Conservation (phyloP, 2,888 invertebrate genomes). For the Lepidonotus clava region DNA sequence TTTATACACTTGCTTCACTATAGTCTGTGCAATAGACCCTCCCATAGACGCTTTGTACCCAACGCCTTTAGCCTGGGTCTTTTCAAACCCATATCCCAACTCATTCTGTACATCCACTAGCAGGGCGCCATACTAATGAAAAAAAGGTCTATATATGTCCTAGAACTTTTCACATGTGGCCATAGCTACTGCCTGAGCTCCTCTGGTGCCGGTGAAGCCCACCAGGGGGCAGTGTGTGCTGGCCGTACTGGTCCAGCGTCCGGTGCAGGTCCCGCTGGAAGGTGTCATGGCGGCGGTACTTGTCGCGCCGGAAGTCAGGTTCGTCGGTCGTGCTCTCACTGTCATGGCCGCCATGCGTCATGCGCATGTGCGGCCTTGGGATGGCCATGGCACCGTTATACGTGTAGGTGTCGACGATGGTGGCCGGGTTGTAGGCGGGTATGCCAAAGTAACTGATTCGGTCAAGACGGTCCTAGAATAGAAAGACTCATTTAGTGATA, state of each 20-base stretch:
- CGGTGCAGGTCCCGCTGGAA: constrained; percentile 56
- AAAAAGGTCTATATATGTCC: no score
- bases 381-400: constrained; percentile 54
- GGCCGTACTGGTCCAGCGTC: constrained; percentile 53
- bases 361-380: constrained; percentile 46
- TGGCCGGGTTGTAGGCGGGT: constrained; percentile 34
- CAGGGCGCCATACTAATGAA: no score
- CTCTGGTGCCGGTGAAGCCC: constrained; percentile 16
- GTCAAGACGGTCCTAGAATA: constrained; percentile 45
- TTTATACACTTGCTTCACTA: no score
- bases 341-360: not conserved
- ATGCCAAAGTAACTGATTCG: constrained; percentile 54
- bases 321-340: constrained; percentile 51
- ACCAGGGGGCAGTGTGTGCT: constrained; percentile 1
- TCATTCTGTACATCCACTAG: no score
- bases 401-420: constrained; percentile 22
- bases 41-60: no score
- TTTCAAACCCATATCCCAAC: no score
- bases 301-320: not conserved
- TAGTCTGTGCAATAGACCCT: no score
- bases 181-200: constrained; percentile 9
- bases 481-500: no score
- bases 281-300: constrained; percentile 54
- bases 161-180: not conserved
- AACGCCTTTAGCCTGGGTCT: no score